Conservation (phyloP, 1,140 invertebrate genomes). For the Palaemon carinicauda region DNA sequence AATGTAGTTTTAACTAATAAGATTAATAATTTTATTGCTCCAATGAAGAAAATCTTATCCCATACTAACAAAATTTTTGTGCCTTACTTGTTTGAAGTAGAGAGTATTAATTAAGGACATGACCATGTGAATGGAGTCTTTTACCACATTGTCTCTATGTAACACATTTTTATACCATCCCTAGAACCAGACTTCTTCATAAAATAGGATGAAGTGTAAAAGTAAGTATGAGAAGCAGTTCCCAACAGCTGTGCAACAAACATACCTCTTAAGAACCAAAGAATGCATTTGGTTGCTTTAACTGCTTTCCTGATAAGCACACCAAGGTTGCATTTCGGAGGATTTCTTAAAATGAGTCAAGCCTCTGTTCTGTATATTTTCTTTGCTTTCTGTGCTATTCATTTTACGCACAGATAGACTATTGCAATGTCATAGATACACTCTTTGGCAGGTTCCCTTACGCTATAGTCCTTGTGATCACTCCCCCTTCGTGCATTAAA, state of each 20-base stretch:
- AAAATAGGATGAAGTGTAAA: background rate
- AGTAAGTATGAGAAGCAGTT: background rate
- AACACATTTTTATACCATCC: background rate
- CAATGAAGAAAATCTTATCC: background rate
- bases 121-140: background rate
- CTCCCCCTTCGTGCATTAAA: too few species aligned
- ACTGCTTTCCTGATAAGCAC: too few species aligned
- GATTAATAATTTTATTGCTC: too few species aligned
- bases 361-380: too few species aligned
- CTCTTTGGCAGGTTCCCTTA: too few species aligned
- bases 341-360: too few species aligned
- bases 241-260: background rate
- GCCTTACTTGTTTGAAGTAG: background rate
- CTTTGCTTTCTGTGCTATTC: too few species aligned
- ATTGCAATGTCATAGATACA: too few species aligned
- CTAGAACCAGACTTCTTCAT: conserved; percentile 3
- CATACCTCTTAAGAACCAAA: background rate
- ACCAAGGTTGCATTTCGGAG: too few species aligned
- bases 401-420: too few species aligned
- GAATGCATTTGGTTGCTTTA: too few species aligned
- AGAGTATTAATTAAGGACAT: background rate
- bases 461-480: too few species aligned
- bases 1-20: background rate
- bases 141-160: background rate
- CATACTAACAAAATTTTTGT: background rate